Base-by-base conservation (phyloP, 1,140 invertebrate species). In the Daktulosphaira vitifoliae region DNA sequence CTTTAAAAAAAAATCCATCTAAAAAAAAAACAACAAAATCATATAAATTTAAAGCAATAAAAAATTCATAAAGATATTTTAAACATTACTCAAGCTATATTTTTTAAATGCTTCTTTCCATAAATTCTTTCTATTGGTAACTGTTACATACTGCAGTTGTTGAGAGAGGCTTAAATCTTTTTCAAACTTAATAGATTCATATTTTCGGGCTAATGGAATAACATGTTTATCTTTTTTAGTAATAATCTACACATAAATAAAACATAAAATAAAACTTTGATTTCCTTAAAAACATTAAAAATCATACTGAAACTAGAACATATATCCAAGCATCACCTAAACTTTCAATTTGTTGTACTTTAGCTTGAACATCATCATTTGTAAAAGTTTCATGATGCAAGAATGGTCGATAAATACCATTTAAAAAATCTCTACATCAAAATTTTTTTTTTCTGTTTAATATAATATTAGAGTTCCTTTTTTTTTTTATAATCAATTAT, bases 21-120 rank as follows among this genome's bases (percentile, higher is more conserved):
- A 15, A 39, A 48, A 20, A 44, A 25, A 16, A 20, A 33, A 18
- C 48, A 7, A 56, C 23, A 20, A 37, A 23, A 9, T 46, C 44
- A 25, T 49, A 26, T 42, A 48, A 20, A 16, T n/a, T 18, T 11
- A 39, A 37, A 4, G 3, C 8, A 26, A 1, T n/a, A n/a, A n/a
- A n/a, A n/a, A 11, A n/a, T 33, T 33, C 7, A 48, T 9, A 5
- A 75, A 75, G 69, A 71, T 78, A 71, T n/a, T n/a, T n/a, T 77
- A 78, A 76, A 81, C 77, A 66, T 11, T 6, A 33, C 11, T 33
- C 29, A 5, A 6, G 11, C 77, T 81, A 76, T 88, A 87, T 77
- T 86, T 88, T 71, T 87, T 88, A 71, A 86, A 88, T 6, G 85
- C 82, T 70, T 88, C 82, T 73, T 89, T 89, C 89, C 88, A 91